Base-by-base conservation (phyloP, 2,797 vertebrate genomes). In the Coccyzus lansbergi region DNA sequence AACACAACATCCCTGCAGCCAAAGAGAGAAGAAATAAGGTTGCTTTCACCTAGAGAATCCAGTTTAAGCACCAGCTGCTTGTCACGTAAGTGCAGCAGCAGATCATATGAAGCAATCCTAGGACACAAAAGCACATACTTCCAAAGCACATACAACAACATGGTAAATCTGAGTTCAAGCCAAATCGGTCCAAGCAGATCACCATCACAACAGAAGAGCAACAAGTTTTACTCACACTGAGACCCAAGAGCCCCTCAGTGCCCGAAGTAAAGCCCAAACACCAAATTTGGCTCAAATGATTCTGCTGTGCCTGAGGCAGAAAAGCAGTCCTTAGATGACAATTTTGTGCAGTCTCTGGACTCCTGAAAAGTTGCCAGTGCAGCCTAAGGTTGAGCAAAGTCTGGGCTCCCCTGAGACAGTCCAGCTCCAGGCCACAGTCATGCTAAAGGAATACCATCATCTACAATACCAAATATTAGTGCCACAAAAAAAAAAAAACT, bases 381-480 rank as follows among this genome's bases (percentile, higher is more conserved):
- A 95, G 93, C 92, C 92, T 88, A 92, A 94, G 93, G 94, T 92
- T 96, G 93, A 95, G 95, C 96, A 97, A 96, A 97, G 96, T 97
- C 96, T 97, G 97, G 96, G 96, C 96, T 97, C 93, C 97, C 95
- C 91, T 96, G 97, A 97, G 96, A 97, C 95, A 97, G 95, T 92
- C 92, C 96, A 94, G 95, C 93, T 91, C 88, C 91, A 96, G 96
- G 95, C 89, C 96, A 96, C 36, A 25, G 83, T 94, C 96, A 97
- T 97, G 96, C 95, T 93, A 91, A 95, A 95, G 77, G 86, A 96
- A 91, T 92, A 90, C 82, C 96, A 94, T 77, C 65, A 96, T 96
- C 96, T 96, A 90, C 90, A 94, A 87, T 75, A 88, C 71, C 89
- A 74, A 91, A 92, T 74, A 78, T 93, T 96, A 97, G 93, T 29